Base-by-base conservation (phyloP, 2,888 invertebrate species). In the Pachliopta kotzebuea region DNA sequence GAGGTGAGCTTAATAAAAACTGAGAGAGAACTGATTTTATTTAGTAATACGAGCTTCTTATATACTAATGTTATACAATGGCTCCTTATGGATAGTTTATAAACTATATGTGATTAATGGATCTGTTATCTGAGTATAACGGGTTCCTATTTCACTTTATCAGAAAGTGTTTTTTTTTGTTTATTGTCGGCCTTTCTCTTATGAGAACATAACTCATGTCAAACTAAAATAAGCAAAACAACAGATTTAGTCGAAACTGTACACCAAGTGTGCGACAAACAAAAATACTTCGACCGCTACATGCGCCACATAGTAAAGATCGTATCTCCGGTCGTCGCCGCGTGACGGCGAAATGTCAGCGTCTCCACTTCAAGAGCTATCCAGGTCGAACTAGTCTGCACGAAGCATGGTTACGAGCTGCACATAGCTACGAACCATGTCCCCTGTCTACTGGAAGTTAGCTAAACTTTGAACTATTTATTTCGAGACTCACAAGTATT, bases 321-420 rank as follows among this genome's bases (percentile, higher is more conserved):
- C 20, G 14, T 9, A 53, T 59, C 60, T 23, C 11, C 24, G 37
- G 23, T 18, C 9, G 21, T 53, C 31, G 57, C 11, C 56, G 45
- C 20, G 31, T 23, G 45, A 55, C 37, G 45, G n/a, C 24, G 18
- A 59, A 59, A 64, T 52, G 60, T 56, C 60, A 52, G 55, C 31
- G 29, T 23, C 42, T n/a, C 31, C 56, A 56, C 50, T n/a, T 56
- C 59, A 60, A 37, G 50, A 56, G n/a, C 37, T 52, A 60, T 56
- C n/a, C 50, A 24, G 64, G 64, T 60, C 64, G 49, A 18, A 18
- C 52, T n/a, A 21, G 37, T 37, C 14, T 37, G 2, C 11, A n/a
- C n/a, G n/a, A n/a, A n/a, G n/a, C n/a, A n/a, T n/a, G n/a, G n/a
- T n/a, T n/a, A n/a, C n/a, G n/a, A 4, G 18, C 6, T 4, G 6